Conservation (phyloP, 2,113 vertebrate genomes). For the Chelonoidis abingdonii region DNA sequence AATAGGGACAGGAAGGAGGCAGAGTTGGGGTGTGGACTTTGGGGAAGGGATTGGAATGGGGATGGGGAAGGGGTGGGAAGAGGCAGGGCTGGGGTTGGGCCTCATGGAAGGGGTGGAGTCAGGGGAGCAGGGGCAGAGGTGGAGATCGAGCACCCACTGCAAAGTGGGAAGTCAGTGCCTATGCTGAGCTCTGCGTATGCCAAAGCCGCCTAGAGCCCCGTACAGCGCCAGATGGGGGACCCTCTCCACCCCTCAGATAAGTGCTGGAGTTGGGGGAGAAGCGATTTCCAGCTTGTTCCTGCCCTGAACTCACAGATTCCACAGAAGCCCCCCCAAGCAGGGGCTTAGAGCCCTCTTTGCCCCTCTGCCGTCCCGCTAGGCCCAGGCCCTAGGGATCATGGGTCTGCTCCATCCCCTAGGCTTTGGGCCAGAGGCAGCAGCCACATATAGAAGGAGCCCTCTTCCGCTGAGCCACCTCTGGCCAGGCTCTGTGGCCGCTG, state of each 20-base stretch:
- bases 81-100: too few relatives aligned
- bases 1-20: too few relatives aligned
- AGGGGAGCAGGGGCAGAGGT: too few relatives aligned
- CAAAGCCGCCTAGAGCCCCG: too few relatives aligned
- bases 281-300: background rate
- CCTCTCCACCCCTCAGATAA: background rate
- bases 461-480: background rate
- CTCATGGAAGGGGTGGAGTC: too few relatives aligned
- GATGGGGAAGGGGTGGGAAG: too few relatives aligned
- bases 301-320: background rate
- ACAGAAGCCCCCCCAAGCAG: background rate
- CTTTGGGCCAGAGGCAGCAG: too few relatives aligned
- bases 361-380: background rate
- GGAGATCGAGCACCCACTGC: too few relatives aligned
- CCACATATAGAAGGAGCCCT: too few relatives aligned
- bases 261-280: background rate
- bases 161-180: too few relatives aligned
- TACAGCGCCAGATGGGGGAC: background rate
- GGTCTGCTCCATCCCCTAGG: background rate
- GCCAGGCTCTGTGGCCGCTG: background rate
- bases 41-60: too few relatives aligned
- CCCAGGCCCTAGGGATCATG: background rate
- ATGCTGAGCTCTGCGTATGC: background rate
- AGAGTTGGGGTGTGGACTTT: too few relatives aligned
- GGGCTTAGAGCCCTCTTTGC: background rate